These are phyloP conservation scores for Trichonephila clavipes DNA, from an alignment of 1,140 invertebrate species.

Conservation along the genomic window DNA sequence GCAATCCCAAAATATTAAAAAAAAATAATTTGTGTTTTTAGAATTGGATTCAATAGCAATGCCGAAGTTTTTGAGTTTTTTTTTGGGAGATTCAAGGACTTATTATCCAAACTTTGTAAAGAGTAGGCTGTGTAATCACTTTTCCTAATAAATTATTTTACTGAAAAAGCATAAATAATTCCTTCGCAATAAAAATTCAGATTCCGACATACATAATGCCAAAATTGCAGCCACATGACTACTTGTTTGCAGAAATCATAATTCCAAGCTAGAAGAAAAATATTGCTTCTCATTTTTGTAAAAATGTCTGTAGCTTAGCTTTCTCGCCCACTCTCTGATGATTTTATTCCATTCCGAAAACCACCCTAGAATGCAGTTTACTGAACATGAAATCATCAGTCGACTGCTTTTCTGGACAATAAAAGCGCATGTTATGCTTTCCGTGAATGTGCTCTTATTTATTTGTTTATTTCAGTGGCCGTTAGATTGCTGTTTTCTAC, in stretches of 20 bases:
- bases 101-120: too few relatives aligned
- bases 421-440: constrained; percentile 27
- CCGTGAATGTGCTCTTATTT: constrained; percentile 14
- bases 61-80: too few relatives aligned
- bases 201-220: background rate
- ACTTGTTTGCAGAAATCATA: constrained; percentile 12
- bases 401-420: constrained; percentile 25
- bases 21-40: too few relatives aligned
- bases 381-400: constrained; percentile 30
- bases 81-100: too few relatives aligned
- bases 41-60: too few relatives aligned
- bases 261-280: background rate
- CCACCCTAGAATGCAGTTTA: constrained; percentile 8
- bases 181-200: background rate
- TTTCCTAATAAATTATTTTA: background rate
- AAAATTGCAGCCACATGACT: background rate
- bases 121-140: too few relatives aligned
- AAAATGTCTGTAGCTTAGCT: constrained; percentile 27
- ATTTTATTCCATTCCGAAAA: constrained; percentile 41
- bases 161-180: background rate
- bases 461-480: constrained; percentile 30
- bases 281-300: constrained; percentile 23
- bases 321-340: background rate
- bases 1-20: too few relatives aligned
- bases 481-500: constrained; percentile 1